Conservation (phyloP, 2,888 invertebrate species). For the Teleogryllus oceanicus region DNA sequence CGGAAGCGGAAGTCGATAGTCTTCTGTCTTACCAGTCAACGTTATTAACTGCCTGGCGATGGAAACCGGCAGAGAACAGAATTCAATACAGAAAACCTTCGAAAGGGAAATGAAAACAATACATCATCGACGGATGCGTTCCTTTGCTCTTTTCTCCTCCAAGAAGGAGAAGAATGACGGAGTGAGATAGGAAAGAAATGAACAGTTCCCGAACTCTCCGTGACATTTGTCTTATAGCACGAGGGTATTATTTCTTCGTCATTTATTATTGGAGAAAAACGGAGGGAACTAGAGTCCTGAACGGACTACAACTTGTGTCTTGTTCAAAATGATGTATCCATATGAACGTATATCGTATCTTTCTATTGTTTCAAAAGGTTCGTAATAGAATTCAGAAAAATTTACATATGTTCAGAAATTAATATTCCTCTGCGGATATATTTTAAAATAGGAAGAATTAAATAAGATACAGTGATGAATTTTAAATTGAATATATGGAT, state of each 20-base stretch:
- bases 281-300: neutral
- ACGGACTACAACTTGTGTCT: no score
- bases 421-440: no score
- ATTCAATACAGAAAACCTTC: conserved; percentile 31
- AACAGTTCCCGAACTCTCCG: neutral
- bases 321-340: no score
- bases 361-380: no score
- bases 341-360: no score
- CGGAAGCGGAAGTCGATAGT: conserved; percentile 25
- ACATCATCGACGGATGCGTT: conserved; percentile 31
- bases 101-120: conserved; percentile 35
- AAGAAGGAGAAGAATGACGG: neutral
- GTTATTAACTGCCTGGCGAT: conserved; percentile 34
- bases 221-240: conserved; percentile 31
- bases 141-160: conserved; percentile 12
- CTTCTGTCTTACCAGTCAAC: conserved; percentile 26
- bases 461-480: no score
- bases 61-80: conserved; percentile 25
- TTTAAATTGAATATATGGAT: no score
- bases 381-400: no score
- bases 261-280: conserved; percentile 33
- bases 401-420: no score
- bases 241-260: conserved; percentile 34
- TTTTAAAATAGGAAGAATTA: no score
- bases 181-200: conserved; percentile 9